A percentile compares a stretch with the other conserved stretches of the same genome.
Evolutionary conservation across 2,797 vertebrate genomes (phyloP).

Genomic region (Urosaurus nigricauda): DNA sequence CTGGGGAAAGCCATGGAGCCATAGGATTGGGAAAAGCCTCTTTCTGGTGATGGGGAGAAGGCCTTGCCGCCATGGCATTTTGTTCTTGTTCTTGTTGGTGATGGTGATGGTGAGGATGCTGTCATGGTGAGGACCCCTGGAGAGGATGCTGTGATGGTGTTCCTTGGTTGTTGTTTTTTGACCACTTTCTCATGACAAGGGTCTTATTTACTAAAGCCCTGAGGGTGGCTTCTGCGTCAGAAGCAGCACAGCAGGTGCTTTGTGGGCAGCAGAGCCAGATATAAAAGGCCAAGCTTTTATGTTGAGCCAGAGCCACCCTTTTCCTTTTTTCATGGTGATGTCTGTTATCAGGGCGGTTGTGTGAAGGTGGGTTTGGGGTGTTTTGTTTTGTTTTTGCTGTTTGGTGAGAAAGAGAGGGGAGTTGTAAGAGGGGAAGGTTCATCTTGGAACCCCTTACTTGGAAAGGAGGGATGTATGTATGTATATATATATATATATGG

Average conservation of each 20-base stretch:
- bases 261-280: neutral
- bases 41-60: neutral
- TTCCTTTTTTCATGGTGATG: slow-evolving; percentile 45
- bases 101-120: too few relatives aligned
- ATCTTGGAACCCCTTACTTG: neutral
- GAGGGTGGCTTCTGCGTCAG: too few relatives aligned
- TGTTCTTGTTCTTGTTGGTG: neutral
- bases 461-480: neutral
- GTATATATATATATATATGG: too few relatives aligned
- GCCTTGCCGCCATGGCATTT: neutral
- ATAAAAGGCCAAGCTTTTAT: neutral
- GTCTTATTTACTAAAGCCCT: too few relatives aligned
- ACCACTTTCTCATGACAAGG: too few relatives aligned
- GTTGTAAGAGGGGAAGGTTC: neutral
- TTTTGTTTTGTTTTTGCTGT: neutral
- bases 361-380: accelerated
- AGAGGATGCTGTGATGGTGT: too few relatives aligned
- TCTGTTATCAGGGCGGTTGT: neutral
- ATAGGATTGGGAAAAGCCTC: too few relatives aligned
- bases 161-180: too few relatives aligned
- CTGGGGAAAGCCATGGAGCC: neutral
- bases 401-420: neutral
- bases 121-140: too few relatives aligned
- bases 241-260: neutral
- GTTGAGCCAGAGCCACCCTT: accelerated